Base-by-base conservation (phyloP, 2,888 invertebrate species). In the Achlya flavicornis region DNA sequence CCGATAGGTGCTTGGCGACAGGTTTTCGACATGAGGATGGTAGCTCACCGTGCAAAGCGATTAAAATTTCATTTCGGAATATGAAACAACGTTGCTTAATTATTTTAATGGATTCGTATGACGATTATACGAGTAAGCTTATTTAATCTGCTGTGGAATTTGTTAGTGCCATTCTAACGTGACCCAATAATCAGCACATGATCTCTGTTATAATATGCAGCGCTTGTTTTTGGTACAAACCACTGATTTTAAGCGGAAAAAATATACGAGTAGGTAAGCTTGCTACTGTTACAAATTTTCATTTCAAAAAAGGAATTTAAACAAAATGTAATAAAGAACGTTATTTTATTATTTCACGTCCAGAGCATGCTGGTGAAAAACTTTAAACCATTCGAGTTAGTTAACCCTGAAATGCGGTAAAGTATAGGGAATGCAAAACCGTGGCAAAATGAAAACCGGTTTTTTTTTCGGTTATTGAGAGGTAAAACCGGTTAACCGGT, bases 141-240 rank as follows among this genome's bases (percentile, higher is more conserved):
- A 67, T 69, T 72, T 66, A 65, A 63, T 60, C 16, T 43, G 59
- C 58, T 41, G 69, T 64, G 69, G 66, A 71, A 66, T 64, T 70
- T 66, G 68, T 62, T 64, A 57, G 64, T 65, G 66, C 67, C 68
- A 70, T 70, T 69, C 58, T 58, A 63, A 59, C 60, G 69, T 68
- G 69, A 71, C 71, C 73, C 63, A 72, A 70, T 73, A 70, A 72
- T 70, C 70, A 68, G 63, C 71, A 41, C 12, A 75, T 67, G 67
- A 74, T 72, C 64, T 70, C 64, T 69, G 70, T 72, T 64, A 72
- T 64, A 66, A 66, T 66, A 62, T 63, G 64, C 64, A 59, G 64
- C 53, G 58, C 16, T 60, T 32, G 5, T 58, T 33, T 64, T 65
- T 64, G 63, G 35, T 58, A 67, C 53, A 53, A 53, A n/a, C n/a